Conservation (phyloP, 2,113 vertebrate species). For the Nannobrachium achirus region DNA sequence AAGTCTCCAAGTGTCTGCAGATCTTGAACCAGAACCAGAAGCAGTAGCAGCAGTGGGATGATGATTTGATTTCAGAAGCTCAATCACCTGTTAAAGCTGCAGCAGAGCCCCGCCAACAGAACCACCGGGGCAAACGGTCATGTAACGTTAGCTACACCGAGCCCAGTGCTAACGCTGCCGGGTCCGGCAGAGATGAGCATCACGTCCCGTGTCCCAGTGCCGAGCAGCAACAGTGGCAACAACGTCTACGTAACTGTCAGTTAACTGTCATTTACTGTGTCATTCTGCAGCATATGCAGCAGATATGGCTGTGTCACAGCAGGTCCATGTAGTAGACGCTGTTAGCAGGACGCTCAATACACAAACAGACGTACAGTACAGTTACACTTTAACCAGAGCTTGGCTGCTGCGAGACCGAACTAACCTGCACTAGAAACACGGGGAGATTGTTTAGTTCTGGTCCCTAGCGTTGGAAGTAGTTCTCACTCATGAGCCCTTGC, state of each 20-base stretch:
- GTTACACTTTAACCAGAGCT: neutral
- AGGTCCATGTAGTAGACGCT: neutral
- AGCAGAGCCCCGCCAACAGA: neutral
- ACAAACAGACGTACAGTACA: conserved; percentile 13
- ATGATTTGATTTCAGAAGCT: too few relatives aligned
- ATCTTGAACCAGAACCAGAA: too few relatives aligned
- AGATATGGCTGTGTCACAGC: neutral
- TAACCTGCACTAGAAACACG: conserved; percentile 15
- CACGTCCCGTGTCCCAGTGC: neutral
- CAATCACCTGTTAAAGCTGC: too few relatives aligned
- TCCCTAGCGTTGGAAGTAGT: too few relatives aligned
- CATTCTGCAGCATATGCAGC: neutral
- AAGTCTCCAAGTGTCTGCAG: too few relatives aligned
- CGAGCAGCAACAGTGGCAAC: neutral
- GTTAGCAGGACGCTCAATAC: conserved; percentile 11
- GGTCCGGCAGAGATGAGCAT: neutral
- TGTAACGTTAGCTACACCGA: neutral
- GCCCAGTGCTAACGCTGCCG: neutral
- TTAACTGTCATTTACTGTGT: neutral
- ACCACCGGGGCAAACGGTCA: neutral
- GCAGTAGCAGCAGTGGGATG: too few relatives aligned
- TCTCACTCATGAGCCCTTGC: too few relatives aligned
- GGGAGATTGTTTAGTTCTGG: too few relatives aligned
- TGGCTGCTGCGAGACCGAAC: neutral
- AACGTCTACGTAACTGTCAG: neutral